A percentile compares a stretch with the other conserved stretches of the same genome.
phyloP scores from a whole-genome alignment of 1,140 invertebrate species.

The Vollenhovia emeryi region DNA sequence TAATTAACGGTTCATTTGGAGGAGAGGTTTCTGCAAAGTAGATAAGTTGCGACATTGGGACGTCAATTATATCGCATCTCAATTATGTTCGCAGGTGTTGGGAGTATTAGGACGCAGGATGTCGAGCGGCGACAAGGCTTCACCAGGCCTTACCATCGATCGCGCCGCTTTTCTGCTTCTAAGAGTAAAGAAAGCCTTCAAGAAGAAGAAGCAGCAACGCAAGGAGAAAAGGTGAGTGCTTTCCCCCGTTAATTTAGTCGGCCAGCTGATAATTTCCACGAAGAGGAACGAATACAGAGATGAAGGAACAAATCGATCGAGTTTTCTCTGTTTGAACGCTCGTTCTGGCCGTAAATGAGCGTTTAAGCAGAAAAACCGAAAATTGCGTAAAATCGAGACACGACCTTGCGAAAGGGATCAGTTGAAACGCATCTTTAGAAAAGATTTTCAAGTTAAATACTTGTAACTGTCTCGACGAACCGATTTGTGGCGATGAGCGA shows the following conservation, averaged over 20 bases:
- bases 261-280: background rate
- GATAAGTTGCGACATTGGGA: background rate
- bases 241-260: background rate
- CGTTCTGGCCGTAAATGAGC: no score
- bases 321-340: no score
- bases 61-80: background rate
- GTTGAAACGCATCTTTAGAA: background rate
- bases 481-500: background rate
- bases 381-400: no score
- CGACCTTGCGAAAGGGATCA: no score
- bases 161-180: conserved; percentile 94
- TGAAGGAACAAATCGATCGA: background rate
- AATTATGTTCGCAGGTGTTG: conserved; percentile 74
- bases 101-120: conserved; percentile 79
- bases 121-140: conserved; percentile 84
- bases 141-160: conserved; percentile 90
- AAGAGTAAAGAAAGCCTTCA: conserved; percentile 94
- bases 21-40: background rate
- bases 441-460: background rate
- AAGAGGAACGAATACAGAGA: background rate
- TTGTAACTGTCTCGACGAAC: background rate
- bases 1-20: background rate
- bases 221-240: conserved; percentile 90
- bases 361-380: no score
- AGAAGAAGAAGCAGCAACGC: conserved; percentile 94